A percentile compares a stretch with the other conserved stretches of the same genome.
Evolutionary conservation across 2,888 invertebrate species (phyloP).

Genomic region (Metalampra italica): DNA sequence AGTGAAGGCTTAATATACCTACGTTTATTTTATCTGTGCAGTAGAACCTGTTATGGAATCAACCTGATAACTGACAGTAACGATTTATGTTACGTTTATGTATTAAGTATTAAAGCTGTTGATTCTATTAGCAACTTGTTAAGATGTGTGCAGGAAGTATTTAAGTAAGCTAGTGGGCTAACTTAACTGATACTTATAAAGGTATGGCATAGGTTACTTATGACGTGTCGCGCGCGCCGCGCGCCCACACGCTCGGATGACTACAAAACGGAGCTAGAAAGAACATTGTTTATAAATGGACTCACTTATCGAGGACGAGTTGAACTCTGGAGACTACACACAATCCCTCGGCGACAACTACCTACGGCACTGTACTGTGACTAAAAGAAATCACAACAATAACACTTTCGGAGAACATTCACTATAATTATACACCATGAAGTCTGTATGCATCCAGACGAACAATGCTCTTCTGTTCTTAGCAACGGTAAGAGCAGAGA

Average conservation of each 20-base stretch:
- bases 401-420: conserved; percentile 60
- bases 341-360: conserved; percentile 54
- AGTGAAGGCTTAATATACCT: too few species aligned
- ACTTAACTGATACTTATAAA: conserved; percentile 27
- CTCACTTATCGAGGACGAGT: conserved; percentile 63
- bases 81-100: too few species aligned
- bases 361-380: conserved; percentile 63
- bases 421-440: conserved; percentile 41
- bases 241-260: conserved; percentile 50
- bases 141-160: too few species aligned
- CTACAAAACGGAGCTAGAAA: conserved; percentile 49
- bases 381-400: conserved; percentile 70
- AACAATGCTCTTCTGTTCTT: conserved; percentile 68
- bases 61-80: too few species aligned
- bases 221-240: conserved; percentile 76
- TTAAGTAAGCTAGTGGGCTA: too few species aligned
- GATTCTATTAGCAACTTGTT: too few species aligned
- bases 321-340: conserved; percentile 57
- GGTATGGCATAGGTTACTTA: conserved; percentile 45
- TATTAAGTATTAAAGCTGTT: too few species aligned
- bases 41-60: too few species aligned
- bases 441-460: conserved; percentile 26
- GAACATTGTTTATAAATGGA: conserved; percentile 58
- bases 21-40: too few species aligned
- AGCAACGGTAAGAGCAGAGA: conserved; percentile 64